Conservation (phyloP, 2,888 invertebrate genomes). For the Punctoribates punctum region DNA sequence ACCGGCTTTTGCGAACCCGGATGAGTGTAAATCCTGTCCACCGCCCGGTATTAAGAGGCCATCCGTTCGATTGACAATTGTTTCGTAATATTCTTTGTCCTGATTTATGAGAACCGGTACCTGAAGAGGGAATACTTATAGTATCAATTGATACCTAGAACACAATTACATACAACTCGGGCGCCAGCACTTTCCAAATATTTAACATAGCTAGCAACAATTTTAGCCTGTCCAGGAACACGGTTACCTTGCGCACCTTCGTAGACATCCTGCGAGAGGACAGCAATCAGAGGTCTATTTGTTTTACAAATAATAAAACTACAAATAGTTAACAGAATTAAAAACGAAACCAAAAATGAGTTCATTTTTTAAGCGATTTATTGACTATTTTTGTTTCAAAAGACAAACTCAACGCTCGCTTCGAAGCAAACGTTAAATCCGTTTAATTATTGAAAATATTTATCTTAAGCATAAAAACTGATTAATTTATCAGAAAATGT, state of each 20-base stretch:
- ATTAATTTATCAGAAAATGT: too few relatives aligned
- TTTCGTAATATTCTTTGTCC: constrained; percentile 52
- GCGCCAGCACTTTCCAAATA: constrained; percentile 83
- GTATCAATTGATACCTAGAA: neutral
- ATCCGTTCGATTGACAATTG: constrained; percentile 62
- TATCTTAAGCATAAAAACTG: too few relatives aligned
- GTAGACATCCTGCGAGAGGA: constrained; percentile 38
- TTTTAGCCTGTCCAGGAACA: neutral
- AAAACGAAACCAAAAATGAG: too few relatives aligned
- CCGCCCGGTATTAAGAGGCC: constrained; percentile 43
- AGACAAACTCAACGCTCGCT: too few relatives aligned
- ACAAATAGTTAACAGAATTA: too few relatives aligned
- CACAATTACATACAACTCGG: constrained; percentile 70
- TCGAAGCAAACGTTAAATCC: too few relatives aligned
- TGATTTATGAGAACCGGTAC: constrained; percentile 49
- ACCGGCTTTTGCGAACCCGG: constrained; percentile 50
- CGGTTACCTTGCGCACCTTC: too few relatives aligned
- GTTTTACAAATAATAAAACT: too few relatives aligned
- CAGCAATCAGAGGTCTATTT: constrained; percentile 43
- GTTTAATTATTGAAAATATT: too few relatives aligned
- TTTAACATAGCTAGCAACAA: constrained; percentile 66
- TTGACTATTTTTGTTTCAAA: too few relatives aligned
- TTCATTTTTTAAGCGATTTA: too few relatives aligned
- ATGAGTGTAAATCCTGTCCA: constrained; percentile 3
- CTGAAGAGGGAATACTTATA: neutral